phyloP scores from a whole-genome alignment of 2,797 vertebrate genomes.

The Masticophis lateralis region DNA sequence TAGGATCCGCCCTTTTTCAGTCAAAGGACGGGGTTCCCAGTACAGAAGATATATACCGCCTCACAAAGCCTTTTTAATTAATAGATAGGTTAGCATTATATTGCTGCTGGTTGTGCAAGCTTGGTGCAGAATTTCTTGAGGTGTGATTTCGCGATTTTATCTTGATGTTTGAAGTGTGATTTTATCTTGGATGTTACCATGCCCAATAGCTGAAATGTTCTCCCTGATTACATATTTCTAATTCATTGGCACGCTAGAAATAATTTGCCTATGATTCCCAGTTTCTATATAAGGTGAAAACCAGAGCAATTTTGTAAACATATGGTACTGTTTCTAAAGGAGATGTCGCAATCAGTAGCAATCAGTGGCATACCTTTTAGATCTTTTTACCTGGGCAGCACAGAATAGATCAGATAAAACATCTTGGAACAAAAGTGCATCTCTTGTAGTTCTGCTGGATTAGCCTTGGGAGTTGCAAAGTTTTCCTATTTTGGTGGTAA shows the following conservation, averaged over 20 bases:
- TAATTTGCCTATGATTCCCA: constrained; percentile 49
- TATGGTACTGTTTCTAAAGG: background rate
- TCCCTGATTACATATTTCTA: constrained; percentile 61
- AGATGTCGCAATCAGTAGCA: constrained; percentile 58
- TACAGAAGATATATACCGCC: constrained; percentile 42
- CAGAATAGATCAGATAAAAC: constrained; percentile 47
- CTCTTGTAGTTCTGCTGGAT: constrained; percentile 29
- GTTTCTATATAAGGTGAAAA: constrained; percentile 52
- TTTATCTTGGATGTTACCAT: constrained; percentile 61
- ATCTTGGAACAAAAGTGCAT: constrained; percentile 34
- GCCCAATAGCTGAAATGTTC: constrained; percentile 62
- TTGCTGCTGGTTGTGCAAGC: constrained; percentile 57
- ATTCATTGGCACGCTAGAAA: constrained; percentile 59
- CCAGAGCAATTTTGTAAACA: constrained; percentile 26
- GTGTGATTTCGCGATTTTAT: constrained; percentile 51
- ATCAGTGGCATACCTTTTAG: constrained; percentile 36
- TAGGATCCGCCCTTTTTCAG: background rate
- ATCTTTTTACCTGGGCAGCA: constrained; percentile 45
- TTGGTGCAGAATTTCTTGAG: constrained; percentile 56
- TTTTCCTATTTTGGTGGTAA: constrained; percentile 39
- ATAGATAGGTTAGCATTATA: constrained; percentile 25
- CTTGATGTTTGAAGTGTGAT: constrained; percentile 57
- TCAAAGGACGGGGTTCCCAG: constrained; percentile 12
- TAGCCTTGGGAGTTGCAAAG: constrained; percentile 5
- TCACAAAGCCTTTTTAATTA: constrained; percentile 37